A percentile compares a stretch with the other conserved stretches of the same genome.
phyloP scores from a whole-genome alignment of 2,888 invertebrate species.

The Frankliniella intonsa region DNA sequence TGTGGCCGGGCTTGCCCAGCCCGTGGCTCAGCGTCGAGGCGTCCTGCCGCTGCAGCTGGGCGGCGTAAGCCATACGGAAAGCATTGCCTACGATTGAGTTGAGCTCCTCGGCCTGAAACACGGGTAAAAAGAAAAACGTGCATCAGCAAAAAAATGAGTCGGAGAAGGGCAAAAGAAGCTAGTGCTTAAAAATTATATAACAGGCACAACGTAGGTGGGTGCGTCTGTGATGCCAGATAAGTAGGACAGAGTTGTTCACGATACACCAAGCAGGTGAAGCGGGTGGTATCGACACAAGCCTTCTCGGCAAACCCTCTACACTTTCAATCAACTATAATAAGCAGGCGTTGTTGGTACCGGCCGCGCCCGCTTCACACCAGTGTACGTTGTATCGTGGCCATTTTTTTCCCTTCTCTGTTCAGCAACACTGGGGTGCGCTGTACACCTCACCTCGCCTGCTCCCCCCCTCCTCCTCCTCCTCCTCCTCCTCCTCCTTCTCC shows the following conservation, averaged over 20 bases:
- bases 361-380: too few relatives aligned
- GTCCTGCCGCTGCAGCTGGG: conserved; percentile 62
- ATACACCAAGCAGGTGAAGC: too few relatives aligned
- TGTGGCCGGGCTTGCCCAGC: conserved; percentile 57
- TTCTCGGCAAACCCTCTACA: too few relatives aligned
- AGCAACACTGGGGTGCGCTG: too few relatives aligned
- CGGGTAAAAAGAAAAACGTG: conserved; percentile 37
- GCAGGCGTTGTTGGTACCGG: too few relatives aligned
- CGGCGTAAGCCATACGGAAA: conserved; percentile 86
- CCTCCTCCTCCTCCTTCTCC: too few relatives aligned
- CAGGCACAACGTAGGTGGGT: background rate
- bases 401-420: too few relatives aligned
- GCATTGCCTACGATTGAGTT: conserved; percentile 85
- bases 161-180: background rate
- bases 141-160: background rate
- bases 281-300: too few relatives aligned
- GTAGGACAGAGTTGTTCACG: background rate
- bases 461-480: too few relatives aligned
- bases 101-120: conserved; percentile 75
- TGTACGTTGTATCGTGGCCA: too few relatives aligned
- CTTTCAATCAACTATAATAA: too few relatives aligned
- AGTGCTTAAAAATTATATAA: background rate
- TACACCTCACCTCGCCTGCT: too few relatives aligned
- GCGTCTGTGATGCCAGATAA: background rate
- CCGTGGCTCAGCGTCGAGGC: conserved; percentile 50